phyloP scores from a whole-genome alignment of 2,113 vertebrate species.

The Anarrhichthys ocellatus region DNA sequence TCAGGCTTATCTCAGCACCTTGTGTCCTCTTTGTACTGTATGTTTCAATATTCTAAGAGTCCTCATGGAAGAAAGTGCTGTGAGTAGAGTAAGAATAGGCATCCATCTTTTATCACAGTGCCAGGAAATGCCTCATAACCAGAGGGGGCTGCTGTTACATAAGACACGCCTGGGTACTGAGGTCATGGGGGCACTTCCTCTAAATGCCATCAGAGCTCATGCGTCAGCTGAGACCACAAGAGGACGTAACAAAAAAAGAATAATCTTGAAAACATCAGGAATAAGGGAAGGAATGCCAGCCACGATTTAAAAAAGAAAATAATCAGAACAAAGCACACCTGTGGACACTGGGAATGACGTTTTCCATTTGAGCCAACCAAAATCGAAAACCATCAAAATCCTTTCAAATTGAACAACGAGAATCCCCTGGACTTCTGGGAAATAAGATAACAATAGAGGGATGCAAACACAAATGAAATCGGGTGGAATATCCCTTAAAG shows the following conservation, averaged over 20 bases:
- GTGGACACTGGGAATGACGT: neutral
- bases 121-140: constrained; percentile 64
- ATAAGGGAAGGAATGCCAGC: neutral
- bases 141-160: constrained; percentile 61
- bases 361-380: constrained; percentile 13
- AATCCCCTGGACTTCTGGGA: constrained; percentile 27
- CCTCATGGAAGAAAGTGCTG: constrained; percentile 26
- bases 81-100: constrained; percentile 50
- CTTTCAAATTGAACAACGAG: constrained; percentile 20
- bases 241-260: neutral
- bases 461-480: neutral
- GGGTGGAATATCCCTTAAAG: neutral
- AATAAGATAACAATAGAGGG: neutral
- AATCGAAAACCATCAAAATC: constrained; percentile 7
- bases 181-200: constrained; percentile 52
- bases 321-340: neutral
- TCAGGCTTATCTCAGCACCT: constrained; percentile 11
- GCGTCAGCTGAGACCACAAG: constrained; percentile 36
- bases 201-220: constrained; percentile 55
- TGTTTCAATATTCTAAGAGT: constrained; percentile 6
- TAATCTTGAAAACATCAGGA: neutral
- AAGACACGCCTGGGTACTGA: constrained; percentile 34
- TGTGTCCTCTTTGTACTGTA: neutral
- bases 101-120: constrained; percentile 65
- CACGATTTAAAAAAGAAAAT: neutral